These are phyloP conservation scores for Hydrochoerus hydrochaeris DNA, from an alignment of 2,113 vertebrate genomes.

Conservation along the genomic window DNA sequence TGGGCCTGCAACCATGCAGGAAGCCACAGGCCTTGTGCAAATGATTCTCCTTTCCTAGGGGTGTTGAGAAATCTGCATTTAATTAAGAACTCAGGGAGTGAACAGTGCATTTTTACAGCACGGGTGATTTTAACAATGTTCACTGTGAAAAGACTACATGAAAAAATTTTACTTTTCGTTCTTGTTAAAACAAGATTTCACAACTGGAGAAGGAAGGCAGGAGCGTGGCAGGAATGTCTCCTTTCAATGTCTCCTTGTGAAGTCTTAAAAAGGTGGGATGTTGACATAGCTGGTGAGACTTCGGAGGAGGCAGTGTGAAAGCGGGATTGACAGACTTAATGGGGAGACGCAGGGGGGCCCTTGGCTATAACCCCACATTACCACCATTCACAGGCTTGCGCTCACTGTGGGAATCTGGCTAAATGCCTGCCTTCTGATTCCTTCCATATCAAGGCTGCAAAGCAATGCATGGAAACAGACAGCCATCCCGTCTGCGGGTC, in stretches of 20 bases:
- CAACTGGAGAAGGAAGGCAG: background rate
- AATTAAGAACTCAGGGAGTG: slow-evolving; percentile 53
- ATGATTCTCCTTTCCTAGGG: slow-evolving; percentile 22
- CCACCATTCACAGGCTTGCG: background rate
- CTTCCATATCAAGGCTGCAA: background rate
- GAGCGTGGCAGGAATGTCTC: background rate
- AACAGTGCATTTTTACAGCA: slow-evolving; percentile 54
- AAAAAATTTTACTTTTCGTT: slow-evolving; percentile 42
- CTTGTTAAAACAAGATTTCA: slow-evolving; percentile 53
- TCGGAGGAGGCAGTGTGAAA: background rate
- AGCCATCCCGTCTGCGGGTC: background rate
- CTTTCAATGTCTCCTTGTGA: slow-evolving; percentile 8
- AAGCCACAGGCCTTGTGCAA: slow-evolving; percentile 44
- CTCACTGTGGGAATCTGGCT: background rate
- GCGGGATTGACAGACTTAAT: background rate
- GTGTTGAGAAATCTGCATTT: slow-evolving; percentile 62
- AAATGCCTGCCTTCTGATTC: background rate
- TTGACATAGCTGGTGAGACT: background rate
- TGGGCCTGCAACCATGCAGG: background rate
- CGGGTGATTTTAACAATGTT: background rate
- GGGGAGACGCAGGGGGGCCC: background rate
- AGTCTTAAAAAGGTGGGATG: background rate
- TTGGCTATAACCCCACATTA: background rate
- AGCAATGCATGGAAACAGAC: background rate
- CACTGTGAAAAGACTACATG: slow-evolving; percentile 20